Conservation (phyloP, 2,113 vertebrate genomes). For the Rhinolophus ferrumequinum region DNA sequence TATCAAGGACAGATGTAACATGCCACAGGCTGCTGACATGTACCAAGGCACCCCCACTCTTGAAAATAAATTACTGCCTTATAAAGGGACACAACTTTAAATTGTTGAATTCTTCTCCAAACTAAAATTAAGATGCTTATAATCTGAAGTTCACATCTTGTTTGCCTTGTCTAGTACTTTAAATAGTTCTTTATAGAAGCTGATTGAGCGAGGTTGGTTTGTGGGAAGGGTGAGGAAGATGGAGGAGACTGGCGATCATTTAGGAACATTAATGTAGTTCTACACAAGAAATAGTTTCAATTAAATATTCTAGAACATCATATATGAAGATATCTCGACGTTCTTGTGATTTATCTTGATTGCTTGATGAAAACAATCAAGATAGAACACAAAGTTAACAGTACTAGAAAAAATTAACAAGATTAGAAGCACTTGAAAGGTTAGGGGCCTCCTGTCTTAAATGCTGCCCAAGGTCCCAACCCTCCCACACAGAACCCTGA, state of each 20-base stretch:
- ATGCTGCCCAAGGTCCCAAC: not conserved
- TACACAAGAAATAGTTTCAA: not conserved
- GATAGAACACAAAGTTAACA: not conserved
- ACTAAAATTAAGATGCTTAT: slow-evolving; percentile 46
- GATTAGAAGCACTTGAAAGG: not conserved
- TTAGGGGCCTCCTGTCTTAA: not conserved
- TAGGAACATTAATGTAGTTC: not conserved
- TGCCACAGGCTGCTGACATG: slow-evolving; percentile 58
- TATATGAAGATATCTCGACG: not conserved
- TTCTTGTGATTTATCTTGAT: not conserved
- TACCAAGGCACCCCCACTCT: slow-evolving; percentile 15
- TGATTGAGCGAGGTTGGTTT: not conserved
- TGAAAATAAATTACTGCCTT: slow-evolving; percentile 46
- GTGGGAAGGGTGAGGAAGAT: not conserved
- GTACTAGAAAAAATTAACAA: not conserved
- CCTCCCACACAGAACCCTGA: not conserved
- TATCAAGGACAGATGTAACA: slow-evolving; percentile 66
- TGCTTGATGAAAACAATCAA: not conserved
- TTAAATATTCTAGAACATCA: not conserved
- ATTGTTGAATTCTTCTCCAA: slow-evolving; percentile 45
- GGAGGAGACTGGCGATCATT: not conserved
- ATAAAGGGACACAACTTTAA: slow-evolving; percentile 39
- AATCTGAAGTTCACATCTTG: slow-evolving; percentile 33
- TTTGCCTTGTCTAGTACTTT: slow-evolving; percentile 46
- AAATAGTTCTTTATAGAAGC: not conserved